These are phyloP conservation scores for Papilio machaon DNA, from an alignment of 1,140 invertebrate species.

Conservation along the genomic window DNA sequence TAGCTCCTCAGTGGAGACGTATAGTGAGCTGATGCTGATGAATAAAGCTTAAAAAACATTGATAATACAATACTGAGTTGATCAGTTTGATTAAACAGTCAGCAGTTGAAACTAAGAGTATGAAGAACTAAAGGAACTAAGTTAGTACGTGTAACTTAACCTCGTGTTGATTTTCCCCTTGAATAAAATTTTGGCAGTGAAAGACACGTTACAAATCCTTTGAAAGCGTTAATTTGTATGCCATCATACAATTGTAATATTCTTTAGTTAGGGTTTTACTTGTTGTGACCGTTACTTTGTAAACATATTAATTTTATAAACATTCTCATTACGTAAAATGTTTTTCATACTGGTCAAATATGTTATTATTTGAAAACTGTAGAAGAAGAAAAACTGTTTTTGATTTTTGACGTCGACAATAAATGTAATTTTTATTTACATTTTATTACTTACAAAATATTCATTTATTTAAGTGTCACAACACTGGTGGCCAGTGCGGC, in stretches of 20 bases:
- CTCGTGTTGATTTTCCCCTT: neutral
- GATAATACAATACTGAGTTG: too few relatives aligned
- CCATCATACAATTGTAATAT: neutral
- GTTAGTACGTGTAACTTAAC: neutral
- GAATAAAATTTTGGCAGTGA: neutral
- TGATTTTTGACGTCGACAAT: neutral
- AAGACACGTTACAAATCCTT: neutral
- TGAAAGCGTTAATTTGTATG: neutral
- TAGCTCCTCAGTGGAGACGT: too few relatives aligned
- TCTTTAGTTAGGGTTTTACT: too few relatives aligned
- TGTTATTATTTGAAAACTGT: too few relatives aligned
- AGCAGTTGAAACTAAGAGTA: neutral
- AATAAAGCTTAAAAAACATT: too few relatives aligned
- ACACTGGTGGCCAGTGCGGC: neutral
- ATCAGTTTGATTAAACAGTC: too few relatives aligned
- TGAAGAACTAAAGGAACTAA: neutral
- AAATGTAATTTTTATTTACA: neutral
- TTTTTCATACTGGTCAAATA: too few relatives aligned
- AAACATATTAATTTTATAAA: too few relatives aligned
- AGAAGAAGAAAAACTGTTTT: too few relatives aligned
- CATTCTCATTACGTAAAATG: too few relatives aligned
- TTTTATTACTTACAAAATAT: neutral
- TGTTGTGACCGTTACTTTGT: too few relatives aligned
- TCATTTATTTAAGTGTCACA: neutral
- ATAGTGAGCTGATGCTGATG: too few relatives aligned